A percentile compares a stretch with the other conserved stretches of the same genome.
Evolutionary conservation across 2,888 invertebrate species (phyloP).

Genomic region (Drosophila paramelanica): DNA sequence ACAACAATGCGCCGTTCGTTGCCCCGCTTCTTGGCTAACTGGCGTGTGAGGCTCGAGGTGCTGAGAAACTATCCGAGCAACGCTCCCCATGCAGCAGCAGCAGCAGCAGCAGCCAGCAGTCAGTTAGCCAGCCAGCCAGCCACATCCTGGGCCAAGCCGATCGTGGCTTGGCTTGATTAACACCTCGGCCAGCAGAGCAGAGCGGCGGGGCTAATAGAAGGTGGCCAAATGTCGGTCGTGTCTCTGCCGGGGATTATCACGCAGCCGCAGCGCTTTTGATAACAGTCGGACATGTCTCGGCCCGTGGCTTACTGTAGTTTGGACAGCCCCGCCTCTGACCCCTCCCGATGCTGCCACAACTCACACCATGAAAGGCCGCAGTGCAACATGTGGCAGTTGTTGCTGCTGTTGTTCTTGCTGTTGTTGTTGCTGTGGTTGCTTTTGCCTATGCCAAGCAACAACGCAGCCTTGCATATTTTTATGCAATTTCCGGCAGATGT

Average conservation of each 20-base stretch:
- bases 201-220: slow-evolving; percentile 57
- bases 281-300: slow-evolving; percentile 66
- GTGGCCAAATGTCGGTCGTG: slow-evolving; percentile 74
- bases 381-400: slow-evolving; percentile 30
- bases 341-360: background rate
- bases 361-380: background rate
- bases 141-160: slow-evolving; percentile 50
- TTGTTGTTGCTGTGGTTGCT: slow-evolving; percentile 20
- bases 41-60: slow-evolving; percentile 28
- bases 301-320: slow-evolving; percentile 62
- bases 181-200: slow-evolving; percentile 36
- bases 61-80: slow-evolving; percentile 39
- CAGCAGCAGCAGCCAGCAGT: slow-evolving; percentile 3
- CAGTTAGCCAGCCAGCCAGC: slow-evolving; percentile 28
- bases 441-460: slow-evolving; percentile 38
- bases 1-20: slow-evolving; percentile 18
- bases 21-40: slow-evolving; percentile 47
- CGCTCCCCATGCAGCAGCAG: slow-evolving; percentile 31
- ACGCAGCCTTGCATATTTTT: slow-evolving; percentile 74
- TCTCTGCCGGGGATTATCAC: slow-evolving; percentile 74
- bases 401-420: slow-evolving; percentile 11
- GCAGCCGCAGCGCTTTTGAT: slow-evolving; percentile 70
- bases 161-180: slow-evolving; percentile 66
- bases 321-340: slow-evolving; percentile 4
- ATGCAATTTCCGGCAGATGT: slow-evolving; percentile 81